phyloP scores from a whole-genome alignment of 1,140 invertebrate genomes.

The Platyura marginata region DNA sequence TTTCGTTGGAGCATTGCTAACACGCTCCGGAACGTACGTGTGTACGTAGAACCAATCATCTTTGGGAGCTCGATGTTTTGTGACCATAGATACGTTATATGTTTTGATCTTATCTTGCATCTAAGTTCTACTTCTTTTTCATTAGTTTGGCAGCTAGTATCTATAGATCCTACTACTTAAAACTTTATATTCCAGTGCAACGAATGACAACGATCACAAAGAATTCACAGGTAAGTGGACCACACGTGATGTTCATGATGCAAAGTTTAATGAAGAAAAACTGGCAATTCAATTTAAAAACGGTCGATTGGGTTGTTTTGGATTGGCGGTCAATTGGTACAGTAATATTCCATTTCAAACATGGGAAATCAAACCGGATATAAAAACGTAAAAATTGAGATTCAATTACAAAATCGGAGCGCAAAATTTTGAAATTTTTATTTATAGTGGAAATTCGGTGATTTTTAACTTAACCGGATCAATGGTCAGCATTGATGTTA shows the following conservation, averaged over 20 bases:
- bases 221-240: slow-evolving; percentile 43
- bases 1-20: too few relatives aligned
- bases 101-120: too few relatives aligned
- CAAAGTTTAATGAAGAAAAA: slow-evolving; percentile 70
- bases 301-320: slow-evolving; percentile 53
- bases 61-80: too few relatives aligned
- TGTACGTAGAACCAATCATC: too few relatives aligned
- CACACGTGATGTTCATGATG: slow-evolving; percentile 55
- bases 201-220: too few relatives aligned
- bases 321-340: slow-evolving; percentile 51
- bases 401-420: neutral
- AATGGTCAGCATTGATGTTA: slow-evolving; percentile 47
- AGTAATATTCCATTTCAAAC: slow-evolving; percentile 68
- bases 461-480: slow-evolving; percentile 42
- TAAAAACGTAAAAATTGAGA: slow-evolving; percentile 16
- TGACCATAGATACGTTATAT: too few relatives aligned
- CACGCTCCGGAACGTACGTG: too few relatives aligned
- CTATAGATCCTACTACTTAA: too few relatives aligned
- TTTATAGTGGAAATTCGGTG: neutral
- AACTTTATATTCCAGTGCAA: too few relatives aligned
- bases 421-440: neutral
- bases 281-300: slow-evolving; percentile 54
- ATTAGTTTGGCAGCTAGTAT: too few relatives aligned
- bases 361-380: slow-evolving; percentile 62
- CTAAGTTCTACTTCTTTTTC: too few relatives aligned